Percentiles rank a stretch among this genome's conserved stretches.
phyloP scores from a whole-genome alignment of 1,140 invertebrate genomes.

The Rhagoletis zephyria region DNA sequence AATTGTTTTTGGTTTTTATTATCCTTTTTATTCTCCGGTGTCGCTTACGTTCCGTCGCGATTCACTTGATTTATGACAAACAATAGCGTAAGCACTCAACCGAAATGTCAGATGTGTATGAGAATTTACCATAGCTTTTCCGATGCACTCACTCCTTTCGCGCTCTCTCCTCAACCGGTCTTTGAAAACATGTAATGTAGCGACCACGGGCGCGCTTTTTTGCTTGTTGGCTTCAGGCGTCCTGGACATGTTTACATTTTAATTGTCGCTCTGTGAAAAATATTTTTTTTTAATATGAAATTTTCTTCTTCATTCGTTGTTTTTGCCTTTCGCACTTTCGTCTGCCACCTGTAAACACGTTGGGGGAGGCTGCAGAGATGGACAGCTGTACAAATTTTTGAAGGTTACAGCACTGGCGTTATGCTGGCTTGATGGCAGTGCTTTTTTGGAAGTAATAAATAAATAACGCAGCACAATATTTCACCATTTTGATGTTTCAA shows the following conservation, averaged over 20 bases:
- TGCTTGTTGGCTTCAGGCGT: constrained; percentile 19
- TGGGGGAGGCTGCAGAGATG: background rate
- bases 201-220: constrained; percentile 1
- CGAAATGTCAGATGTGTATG: background rate
- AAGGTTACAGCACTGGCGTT: constrained; percentile 3
- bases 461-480: background rate
- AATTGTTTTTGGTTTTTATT: background rate
- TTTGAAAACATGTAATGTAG: background rate
- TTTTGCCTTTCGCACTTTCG: background rate
- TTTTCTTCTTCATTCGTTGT: background rate
- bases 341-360: constrained; percentile 4
- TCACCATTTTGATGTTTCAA: constrained; percentile 11
- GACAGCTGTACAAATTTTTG: constrained; percentile 45
- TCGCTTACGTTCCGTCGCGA: background rate
- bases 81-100: constrained; percentile 49
- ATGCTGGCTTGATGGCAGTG: background rate
- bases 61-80: constrained; percentile 53
- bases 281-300: constrained; percentile 29
- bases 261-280: constrained; percentile 46
- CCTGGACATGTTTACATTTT: constrained; percentile 43
- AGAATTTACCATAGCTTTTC: background rate
- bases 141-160: background rate
- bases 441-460: constrained; percentile 29
- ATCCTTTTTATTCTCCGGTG: constrained; percentile 1
- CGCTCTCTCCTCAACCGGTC: background rate